These are phyloP conservation scores for Nasonia longicornis DNA, from an alignment of 1,140 invertebrate species.

Conservation along the genomic window DNA sequence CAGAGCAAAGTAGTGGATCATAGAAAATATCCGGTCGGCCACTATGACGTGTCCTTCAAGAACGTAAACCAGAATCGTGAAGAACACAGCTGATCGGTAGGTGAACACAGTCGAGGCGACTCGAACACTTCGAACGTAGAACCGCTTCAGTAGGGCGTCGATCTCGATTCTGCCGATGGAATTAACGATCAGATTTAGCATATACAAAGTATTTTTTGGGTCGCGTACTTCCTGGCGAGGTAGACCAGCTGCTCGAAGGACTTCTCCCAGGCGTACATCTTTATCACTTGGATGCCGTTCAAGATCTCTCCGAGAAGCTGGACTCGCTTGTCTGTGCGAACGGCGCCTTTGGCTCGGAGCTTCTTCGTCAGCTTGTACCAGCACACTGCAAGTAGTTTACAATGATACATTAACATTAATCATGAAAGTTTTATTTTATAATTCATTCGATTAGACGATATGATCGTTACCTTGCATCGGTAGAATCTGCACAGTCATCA, in stretches of 20 bases:
- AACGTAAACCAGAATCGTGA: constrained; percentile 16
- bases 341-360: background rate
- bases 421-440: background rate
- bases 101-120: background rate
- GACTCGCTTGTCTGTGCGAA: constrained; percentile 13
- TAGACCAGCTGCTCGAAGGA: constrained; percentile 18
- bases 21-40: constrained; percentile 9
- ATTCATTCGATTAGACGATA: background rate
- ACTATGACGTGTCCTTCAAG: background rate
- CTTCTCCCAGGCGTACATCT: constrained; percentile 31
- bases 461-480: constrained; percentile 71
- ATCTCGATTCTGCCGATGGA: background rate
- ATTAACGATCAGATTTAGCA: background rate
- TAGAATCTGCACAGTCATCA: constrained; percentile 76
- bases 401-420: background rate
- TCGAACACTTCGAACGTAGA: constrained; percentile 13
- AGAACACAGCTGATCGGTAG: background rate
- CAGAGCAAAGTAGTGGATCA: background rate
- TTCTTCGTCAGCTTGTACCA: constrained; percentile 22
- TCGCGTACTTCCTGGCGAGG: background rate
- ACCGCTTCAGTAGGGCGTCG: background rate
- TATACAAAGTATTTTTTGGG: background rate
- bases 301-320: constrained; percentile 9
- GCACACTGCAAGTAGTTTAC: background rate
- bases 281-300: constrained; percentile 7